Base-by-base conservation (phyloP, 2,888 invertebrate species). In the Clusia tigrina region DNA sequence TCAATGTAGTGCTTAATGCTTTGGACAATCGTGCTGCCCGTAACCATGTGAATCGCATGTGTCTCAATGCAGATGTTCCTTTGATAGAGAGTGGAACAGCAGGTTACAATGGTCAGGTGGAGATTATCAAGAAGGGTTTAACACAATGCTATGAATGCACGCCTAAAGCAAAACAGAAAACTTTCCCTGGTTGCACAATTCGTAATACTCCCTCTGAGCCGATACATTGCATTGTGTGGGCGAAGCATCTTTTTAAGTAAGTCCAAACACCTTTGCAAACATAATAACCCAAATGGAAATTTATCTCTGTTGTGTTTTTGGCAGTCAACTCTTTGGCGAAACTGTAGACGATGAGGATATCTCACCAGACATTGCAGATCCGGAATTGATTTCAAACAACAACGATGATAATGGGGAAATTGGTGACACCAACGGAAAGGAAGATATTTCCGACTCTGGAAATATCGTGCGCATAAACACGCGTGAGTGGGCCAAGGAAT, bases 201-300 rank as follows among this genome's bases (percentile, higher is more conserved):
- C 88, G 99, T 48, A 99, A 99, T 81, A 99, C 99, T 0, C 99
- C 99, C 0, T 98, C 97, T 0, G 98, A 99, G 82, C 96, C 96
- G 0, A 97, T 99, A 72, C 99, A 99, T 84, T 99, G 99, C 82
- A 96, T 99, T 71, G 98, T 99, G 20, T 99, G 99, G 99, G 94
- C 97, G 0, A 99, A 99, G 83, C 97, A 98, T 86, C 88, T 99
- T 10, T 99, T 98, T 85, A 98, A 98, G 92, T 94, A 84, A 86
- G 88, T 85, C 23, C 1, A n/a, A 6, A 51, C 17, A 9, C 15
- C 20, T 2, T 20, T 52, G 18, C n/a, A 54, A 2, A 26, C 2
- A 54, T 26, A 54, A 25, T n/a, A n/a, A n/a, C n/a, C n/a, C n/a
- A n/a, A n/a, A 37, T 54, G 1, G 1, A 20, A 2, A 15, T 10